phyloP scores from a whole-genome alignment of 2,113 vertebrate species.

The Cephalopterus ornatus region DNA sequence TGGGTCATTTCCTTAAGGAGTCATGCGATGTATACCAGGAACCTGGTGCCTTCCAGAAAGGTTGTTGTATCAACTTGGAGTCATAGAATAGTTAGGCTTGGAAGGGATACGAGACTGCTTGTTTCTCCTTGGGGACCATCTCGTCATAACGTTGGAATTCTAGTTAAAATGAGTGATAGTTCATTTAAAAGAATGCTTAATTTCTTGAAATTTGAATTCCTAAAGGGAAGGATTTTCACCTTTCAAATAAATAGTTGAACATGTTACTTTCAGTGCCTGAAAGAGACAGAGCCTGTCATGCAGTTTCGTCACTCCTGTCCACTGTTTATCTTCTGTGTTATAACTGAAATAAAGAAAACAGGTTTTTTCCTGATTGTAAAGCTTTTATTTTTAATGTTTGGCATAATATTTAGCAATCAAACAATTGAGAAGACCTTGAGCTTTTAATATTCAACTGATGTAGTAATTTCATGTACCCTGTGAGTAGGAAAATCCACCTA shows the following conservation, averaged over 20 bases:
- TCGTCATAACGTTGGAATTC: background rate
- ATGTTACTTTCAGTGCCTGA: conserved; percentile 1
- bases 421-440: background rate
- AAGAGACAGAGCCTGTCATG: background rate
- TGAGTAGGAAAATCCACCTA: background rate
- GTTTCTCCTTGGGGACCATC: background rate
- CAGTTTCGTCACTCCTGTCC: background rate
- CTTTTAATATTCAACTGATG: background rate
- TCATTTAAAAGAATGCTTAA: background rate
- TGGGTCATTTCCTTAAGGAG: background rate
- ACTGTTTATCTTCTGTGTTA: background rate
- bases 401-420: background rate
- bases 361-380: background rate
- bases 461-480: background rate
- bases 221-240: background rate
- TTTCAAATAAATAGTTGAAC: background rate
- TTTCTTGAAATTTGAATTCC: conserved; percentile 7
- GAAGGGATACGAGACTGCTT: background rate
- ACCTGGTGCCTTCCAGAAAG: background rate
- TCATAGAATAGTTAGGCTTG: background rate
- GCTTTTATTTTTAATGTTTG: background rate
- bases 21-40: background rate
- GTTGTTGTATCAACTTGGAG: background rate
- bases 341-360: background rate
- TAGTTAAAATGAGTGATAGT: background rate